A percentile compares a stretch with the other conserved stretches of the same genome.
Conservation (phyloP, 2,113 vertebrate genomes). For the Coptodon rendalli region DNA sequence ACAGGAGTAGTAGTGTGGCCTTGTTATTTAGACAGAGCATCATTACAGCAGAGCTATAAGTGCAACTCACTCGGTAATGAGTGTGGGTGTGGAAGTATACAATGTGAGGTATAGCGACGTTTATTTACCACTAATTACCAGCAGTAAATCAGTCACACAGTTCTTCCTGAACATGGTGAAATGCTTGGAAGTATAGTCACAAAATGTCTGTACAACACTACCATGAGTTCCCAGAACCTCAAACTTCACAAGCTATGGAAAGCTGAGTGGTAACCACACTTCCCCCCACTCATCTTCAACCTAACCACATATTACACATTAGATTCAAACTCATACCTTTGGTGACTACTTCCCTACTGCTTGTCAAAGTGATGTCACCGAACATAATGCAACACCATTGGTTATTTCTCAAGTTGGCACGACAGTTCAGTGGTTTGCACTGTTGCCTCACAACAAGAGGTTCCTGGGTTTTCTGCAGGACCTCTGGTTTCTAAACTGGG, state of each 20-base stretch:
- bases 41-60: neutral
- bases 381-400: neutral
- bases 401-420: neutral
- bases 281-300: accelerated
- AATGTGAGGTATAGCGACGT: accelerated
- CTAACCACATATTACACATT: neutral
- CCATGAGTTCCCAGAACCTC: neutral
- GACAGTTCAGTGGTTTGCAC: neutral
- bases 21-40: neutral
- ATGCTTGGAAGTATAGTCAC: neutral
- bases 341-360: neutral
- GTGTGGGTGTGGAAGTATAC: neutral
- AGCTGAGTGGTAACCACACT: neutral
- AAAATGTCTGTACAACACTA: neutral
- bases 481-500: neutral
- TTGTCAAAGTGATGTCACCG: neutral
- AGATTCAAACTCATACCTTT: neutral
- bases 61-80: neutral
- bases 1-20: neutral
- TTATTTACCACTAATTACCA: neutral
- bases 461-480: neutral
- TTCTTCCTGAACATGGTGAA: neutral
- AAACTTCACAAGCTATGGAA: neutral
- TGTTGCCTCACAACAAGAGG: neutral
- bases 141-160: neutral